Evolutionary conservation across 2,113 vertebrate species (phyloP).

Genomic region (Festucalex cinctus): DNA sequence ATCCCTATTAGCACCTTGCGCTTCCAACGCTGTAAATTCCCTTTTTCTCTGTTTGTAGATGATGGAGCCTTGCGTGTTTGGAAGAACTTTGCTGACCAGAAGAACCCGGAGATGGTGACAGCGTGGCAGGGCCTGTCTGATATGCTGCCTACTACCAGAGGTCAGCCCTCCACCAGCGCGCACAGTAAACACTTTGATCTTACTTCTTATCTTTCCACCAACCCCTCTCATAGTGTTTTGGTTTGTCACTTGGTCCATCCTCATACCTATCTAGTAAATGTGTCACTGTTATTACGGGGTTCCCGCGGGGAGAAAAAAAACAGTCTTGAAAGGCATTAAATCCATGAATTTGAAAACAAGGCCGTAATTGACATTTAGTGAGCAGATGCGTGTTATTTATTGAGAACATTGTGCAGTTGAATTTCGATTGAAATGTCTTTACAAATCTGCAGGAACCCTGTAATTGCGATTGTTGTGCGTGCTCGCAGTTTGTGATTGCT

Average conservation of each 20-base stretch:
- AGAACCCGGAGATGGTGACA: slow-evolving; percentile 97
- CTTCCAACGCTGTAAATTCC: background rate
- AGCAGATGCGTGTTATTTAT: no score
- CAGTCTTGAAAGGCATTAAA: no score
- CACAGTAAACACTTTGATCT: slow-evolving; percentile 60
- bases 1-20: background rate
- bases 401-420: no score
- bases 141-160: slow-evolving; percentile 95
- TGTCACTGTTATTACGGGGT: background rate
- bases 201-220: slow-evolving; percentile 17
- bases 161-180: slow-evolving; percentile 69
- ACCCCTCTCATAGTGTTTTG: background rate
- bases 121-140: slow-evolving; percentile 99
- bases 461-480: no score
- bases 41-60: slow-evolving; percentile 66
- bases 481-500: no score
- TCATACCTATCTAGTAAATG: background rate
- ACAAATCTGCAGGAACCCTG: no score
- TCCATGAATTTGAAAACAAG: no score
- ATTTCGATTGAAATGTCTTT: no score
- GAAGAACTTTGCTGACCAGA: slow-evolving; percentile 98
- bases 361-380: no score
- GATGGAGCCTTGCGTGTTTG: slow-evolving; percentile 93
- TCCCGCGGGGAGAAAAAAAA: no score
- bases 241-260: slow-evolving; percentile 8